A percentile compares a stretch with the other conserved stretches of the same genome.
Conservation (phyloP, 2,888 invertebrate species). For the Arctia plantaginis region DNA sequence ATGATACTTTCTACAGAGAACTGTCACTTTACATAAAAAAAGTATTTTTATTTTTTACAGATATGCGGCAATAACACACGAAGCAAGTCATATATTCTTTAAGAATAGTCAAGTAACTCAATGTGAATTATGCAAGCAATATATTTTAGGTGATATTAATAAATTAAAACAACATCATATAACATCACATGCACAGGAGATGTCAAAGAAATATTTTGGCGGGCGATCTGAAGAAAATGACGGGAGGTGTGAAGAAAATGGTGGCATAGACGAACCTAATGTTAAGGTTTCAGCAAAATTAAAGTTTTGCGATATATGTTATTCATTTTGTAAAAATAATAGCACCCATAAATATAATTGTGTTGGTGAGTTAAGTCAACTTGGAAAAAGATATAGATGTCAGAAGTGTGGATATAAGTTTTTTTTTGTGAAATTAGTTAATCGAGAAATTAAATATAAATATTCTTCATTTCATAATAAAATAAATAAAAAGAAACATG, state of each 20-base stretch:
- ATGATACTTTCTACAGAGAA: too few species aligned
- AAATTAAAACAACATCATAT: constrained; percentile 32
- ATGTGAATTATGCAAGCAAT: constrained; percentile 59
- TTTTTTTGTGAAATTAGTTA: constrained; percentile 58
- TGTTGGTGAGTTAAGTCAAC: constrained; percentile 33
- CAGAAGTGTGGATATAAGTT: constrained; percentile 49
- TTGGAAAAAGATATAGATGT: constrained; percentile 49
- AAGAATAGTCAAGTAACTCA: constrained; percentile 37
- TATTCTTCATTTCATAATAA: not conserved
- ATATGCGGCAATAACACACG: constrained; percentile 57
- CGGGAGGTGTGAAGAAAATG: constrained; percentile 1
- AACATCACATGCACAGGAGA: constrained; percentile 8
- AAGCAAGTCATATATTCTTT: constrained; percentile 53
- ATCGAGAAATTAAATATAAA: not conserved
- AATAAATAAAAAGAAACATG: constrained; percentile 24
- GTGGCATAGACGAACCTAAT: not conserved
- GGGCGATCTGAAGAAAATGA: constrained; percentile 9
- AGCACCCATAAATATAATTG: constrained; percentile 38
- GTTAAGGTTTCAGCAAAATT: not conserved
- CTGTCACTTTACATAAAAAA: not conserved
- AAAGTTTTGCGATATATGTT: constrained; percentile 8
- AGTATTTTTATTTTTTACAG: constrained; percentile 50
- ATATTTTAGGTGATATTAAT: constrained; percentile 41
- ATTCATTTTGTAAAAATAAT: constrained; percentile 52
- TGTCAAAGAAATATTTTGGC: not conserved